Base-by-base conservation (phyloP, 2,113 vertebrate species). In the Dicrurus megarhynchus region DNA sequence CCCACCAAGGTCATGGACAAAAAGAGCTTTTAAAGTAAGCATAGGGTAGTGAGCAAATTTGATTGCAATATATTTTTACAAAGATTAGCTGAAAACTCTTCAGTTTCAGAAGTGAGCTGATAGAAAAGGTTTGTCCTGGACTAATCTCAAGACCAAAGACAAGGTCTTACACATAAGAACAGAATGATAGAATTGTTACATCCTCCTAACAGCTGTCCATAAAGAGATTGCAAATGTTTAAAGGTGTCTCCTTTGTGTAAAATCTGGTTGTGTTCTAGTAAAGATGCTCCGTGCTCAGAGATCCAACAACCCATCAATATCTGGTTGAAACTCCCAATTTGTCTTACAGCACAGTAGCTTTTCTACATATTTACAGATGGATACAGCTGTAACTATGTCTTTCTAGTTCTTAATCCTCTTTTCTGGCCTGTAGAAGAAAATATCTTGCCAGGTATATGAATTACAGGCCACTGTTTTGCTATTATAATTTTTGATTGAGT, bases 1-100 rank as follows among this genome's bases (percentile, higher is more conserved):
- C 88, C 73, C 76, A 86, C 44, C 75, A 75, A 94, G 52, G 85
- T 90, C 88, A 81, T 53, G 82, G 77, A 84, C 75, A 94, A 84
- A 93, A 93, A 84, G n/a, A 78, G 79, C 83, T 90, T 95, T 96
- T 81, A 78, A 94, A 77, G n/a, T 49, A 87, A 39, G 30, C 53
- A 28, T 37, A 16, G 65, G 33, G n/a, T 90, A 59, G 47, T 53
- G 28, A 91, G 21, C 17, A 93, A 78, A 92, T 87, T 75, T 93
- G 76, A 74, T 85, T 56, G 50, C 47, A 67, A n/a, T 50, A 67
- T 39, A 49, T 92, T 93, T 85, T 52, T 83, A 37, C 60, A 78
- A 49, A 93, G 78, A 86, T 84, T 69, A 88, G 35, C 55, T 80
- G 71, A 77, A 93, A 80, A 50, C 33, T 81, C 57, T 76, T 94